A percentile compares a stretch with the other conserved stretches of the same genome.
Conservation (phyloP, 1,140 invertebrate species). For the Cherax quadricarinatus region DNA sequence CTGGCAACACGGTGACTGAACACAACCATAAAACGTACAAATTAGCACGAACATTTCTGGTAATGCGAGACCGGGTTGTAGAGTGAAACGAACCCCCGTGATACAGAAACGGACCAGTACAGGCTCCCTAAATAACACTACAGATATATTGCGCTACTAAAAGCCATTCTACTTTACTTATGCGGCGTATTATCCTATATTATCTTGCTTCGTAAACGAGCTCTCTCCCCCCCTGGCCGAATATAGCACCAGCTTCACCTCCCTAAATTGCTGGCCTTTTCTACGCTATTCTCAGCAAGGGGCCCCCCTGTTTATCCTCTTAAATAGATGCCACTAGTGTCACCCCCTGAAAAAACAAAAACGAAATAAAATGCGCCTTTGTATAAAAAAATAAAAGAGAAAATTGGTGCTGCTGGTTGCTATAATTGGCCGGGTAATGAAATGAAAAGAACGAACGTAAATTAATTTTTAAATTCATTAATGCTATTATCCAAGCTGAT, state of each 20-base stretch:
- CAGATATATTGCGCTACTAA: not conserved
- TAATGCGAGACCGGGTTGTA: no score
- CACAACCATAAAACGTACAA: no score
- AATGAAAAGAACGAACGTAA: constrained; percentile 11
- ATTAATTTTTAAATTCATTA: constrained; percentile 27
- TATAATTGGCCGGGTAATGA: not conserved
- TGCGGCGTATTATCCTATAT: not conserved
- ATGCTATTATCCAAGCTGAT: constrained; percentile 1
- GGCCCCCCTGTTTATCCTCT: no score
- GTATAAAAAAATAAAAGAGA: not conserved
- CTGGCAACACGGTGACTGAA: no score
- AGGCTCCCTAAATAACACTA: no score
- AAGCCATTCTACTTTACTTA: not conserved
- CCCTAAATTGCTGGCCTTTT: not conserved
- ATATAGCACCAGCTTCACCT: not conserved
- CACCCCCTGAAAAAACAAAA: no score
- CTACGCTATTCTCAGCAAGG: not conserved
- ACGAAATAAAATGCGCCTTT: not conserved
- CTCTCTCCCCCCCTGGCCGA: no score
- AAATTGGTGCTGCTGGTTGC: not conserved
- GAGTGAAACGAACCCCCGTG: no score
- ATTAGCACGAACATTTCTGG: no score
- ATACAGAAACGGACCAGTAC: no score
- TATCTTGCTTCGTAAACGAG: not conserved
- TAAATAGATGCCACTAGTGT: no score